phyloP scores from a whole-genome alignment of 2,888 invertebrate species.

The Nemurella pictetii region DNA sequence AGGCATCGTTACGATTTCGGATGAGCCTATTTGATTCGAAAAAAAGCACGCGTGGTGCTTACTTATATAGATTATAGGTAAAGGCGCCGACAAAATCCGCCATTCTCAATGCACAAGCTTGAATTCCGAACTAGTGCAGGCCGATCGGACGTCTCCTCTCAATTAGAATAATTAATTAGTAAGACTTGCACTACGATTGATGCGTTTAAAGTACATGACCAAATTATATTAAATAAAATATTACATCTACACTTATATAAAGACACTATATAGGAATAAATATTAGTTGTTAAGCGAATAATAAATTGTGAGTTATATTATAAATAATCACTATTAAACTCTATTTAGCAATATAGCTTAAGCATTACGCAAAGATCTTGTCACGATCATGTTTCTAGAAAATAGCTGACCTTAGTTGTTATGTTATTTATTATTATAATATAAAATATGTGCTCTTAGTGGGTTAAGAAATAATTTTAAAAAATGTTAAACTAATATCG shows the following conservation, averaged over 20 bases:
- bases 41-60: background rate
- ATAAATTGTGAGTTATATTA: background rate
- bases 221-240: conserved; percentile 13
- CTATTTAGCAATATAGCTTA: background rate
- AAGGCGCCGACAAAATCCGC: background rate
- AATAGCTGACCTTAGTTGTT: background rate
- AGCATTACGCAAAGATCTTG: background rate
- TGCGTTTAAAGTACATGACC: conserved; percentile 21
- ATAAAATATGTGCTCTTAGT: background rate
- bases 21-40: background rate
- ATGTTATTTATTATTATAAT: background rate
- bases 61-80: background rate
- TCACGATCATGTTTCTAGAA: background rate
- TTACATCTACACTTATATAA: conserved; percentile 10
- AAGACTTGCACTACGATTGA: conserved; percentile 1
- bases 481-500: background rate
- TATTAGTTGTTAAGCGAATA: conserved; percentile 21
- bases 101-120: background rate
- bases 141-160: background rate
- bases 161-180: background rate
- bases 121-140: background rate
- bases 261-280: background rate
- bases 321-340: background rate
- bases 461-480: background rate
- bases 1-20: background rate